These are phyloP conservation scores for Acrocyrtus sp. DNA, from an alignment of 2,888 invertebrate genomes.

Conservation along the genomic window DNA sequence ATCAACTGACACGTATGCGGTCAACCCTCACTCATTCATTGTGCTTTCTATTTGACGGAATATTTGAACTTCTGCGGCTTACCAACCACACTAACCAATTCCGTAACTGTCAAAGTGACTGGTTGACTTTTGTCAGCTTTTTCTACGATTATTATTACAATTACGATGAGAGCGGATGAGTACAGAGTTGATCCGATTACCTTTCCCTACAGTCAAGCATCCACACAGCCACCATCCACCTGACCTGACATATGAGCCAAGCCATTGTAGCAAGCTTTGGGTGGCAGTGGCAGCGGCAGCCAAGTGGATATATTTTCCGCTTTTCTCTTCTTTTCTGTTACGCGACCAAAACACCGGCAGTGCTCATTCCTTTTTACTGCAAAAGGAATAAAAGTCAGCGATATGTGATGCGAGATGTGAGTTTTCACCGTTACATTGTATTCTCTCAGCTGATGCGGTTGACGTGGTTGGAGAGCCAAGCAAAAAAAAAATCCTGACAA, in stretches of 20 bases:
- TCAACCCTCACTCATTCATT: not conserved
- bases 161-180: not conserved
- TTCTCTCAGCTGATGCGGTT: not conserved
- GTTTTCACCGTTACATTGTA: not conserved
- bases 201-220: not conserved
- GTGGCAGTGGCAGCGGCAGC: not conserved
- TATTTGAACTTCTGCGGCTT: constrained; percentile 1
- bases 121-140: not conserved
- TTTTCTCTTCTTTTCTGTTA: not conserved
- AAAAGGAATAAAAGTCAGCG: no score
- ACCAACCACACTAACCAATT: not conserved
- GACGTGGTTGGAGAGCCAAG: not conserved
- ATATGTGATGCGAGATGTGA: no score
- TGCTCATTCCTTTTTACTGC: not conserved
- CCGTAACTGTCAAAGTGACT: constrained; percentile 7
- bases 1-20: no score
- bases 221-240: not conserved
- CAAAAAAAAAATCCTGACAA: not conserved
- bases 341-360: not conserved
- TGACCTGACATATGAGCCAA: not conserved
- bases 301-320: not conserved
- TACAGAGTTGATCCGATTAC: not conserved
- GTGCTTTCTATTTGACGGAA: not conserved
- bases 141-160: no score
- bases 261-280: no score